A percentile compares a stretch with the other conserved stretches of the same genome.
These are phyloP conservation scores for Lanistes nyassanus DNA, from an alignment of 1,140 invertebrate genomes.

Conservation along the genomic window DNA sequence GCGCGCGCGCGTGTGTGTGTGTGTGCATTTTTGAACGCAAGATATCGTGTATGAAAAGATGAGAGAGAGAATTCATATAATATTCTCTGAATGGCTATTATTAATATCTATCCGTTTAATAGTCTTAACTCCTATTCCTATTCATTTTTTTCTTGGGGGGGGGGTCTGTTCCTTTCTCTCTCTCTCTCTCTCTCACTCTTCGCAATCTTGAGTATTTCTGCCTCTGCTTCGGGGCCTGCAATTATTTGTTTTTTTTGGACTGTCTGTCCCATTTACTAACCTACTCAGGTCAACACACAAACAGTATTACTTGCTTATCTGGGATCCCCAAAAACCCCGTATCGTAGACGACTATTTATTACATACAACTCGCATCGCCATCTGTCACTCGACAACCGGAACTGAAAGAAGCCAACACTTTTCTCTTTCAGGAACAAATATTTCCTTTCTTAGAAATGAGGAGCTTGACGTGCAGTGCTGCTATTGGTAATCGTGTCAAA, in stretches of 20 bases:
- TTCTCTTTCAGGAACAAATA: neutral
- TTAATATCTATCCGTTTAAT: too few relatives aligned
- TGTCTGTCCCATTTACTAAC: neutral
- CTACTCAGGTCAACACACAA: slow-evolving; percentile 1
- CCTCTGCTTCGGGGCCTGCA: neutral
- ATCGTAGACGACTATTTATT: too few relatives aligned
- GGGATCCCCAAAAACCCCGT: too few relatives aligned
- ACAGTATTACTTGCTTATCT: neutral
- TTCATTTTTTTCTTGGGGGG: too few relatives aligned
- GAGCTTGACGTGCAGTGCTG: neutral
- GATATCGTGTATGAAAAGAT: too few relatives aligned
- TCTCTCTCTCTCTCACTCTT: neutral
- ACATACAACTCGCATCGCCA: neutral
- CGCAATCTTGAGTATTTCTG: neutral
- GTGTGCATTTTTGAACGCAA: too few relatives aligned
- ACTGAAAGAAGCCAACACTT: too few relatives aligned
- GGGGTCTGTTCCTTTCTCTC: neutral
- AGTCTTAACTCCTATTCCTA: too few relatives aligned
- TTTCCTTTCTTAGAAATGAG: neutral
- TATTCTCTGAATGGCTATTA: too few relatives aligned
- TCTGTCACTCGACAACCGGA: neutral
- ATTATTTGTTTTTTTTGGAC: neutral
- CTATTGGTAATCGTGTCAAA: too few relatives aligned
- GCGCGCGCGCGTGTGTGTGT: too few relatives aligned
- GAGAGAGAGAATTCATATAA: too few relatives aligned